Evolutionary conservation across 2,888 invertebrate genomes (phyloP).

Genomic region (Pristionchus arcanus): DNA sequence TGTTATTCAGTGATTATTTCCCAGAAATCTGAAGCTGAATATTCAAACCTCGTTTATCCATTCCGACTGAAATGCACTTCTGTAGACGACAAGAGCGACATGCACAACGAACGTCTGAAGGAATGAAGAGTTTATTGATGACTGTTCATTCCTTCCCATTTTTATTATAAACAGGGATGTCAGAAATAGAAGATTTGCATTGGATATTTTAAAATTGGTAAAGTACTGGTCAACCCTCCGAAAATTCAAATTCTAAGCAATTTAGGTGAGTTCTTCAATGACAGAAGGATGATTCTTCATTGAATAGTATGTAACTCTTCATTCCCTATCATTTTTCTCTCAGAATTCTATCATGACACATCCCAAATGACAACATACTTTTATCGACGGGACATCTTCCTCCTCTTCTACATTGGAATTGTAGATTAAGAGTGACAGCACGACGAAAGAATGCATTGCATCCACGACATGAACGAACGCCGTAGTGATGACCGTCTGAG

Average conservation of each 20-base stretch:
- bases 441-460: constrained; percentile 76
- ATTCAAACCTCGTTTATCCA: constrained; percentile 68
- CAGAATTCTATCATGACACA: too few relatives aligned
- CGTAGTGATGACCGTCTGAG: constrained; percentile 53
- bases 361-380: constrained; percentile 60
- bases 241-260: too few relatives aligned
- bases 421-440: constrained; percentile 75
- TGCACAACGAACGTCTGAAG: constrained; percentile 77
- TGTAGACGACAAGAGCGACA: constrained; percentile 75
- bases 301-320: not conserved
- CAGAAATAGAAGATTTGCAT: too few relatives aligned
- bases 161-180: not conserved
- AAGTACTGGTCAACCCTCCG: too few relatives aligned
- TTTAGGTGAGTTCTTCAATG: too few relatives aligned
- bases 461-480: constrained; percentile 57
- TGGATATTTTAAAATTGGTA: too few relatives aligned
- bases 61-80: constrained; percentile 72
- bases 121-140: not conserved
- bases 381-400: constrained; percentile 77
- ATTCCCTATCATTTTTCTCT: not conserved
- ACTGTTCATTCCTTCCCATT: not conserved
- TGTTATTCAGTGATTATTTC: too few relatives aligned
- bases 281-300: too few relatives aligned
- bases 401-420: constrained; percentile 72
- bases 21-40: too few relatives aligned